Evolutionary conservation across 2,888 invertebrate species (phyloP).

Genomic region (Lithophane leautieri): DNA sequence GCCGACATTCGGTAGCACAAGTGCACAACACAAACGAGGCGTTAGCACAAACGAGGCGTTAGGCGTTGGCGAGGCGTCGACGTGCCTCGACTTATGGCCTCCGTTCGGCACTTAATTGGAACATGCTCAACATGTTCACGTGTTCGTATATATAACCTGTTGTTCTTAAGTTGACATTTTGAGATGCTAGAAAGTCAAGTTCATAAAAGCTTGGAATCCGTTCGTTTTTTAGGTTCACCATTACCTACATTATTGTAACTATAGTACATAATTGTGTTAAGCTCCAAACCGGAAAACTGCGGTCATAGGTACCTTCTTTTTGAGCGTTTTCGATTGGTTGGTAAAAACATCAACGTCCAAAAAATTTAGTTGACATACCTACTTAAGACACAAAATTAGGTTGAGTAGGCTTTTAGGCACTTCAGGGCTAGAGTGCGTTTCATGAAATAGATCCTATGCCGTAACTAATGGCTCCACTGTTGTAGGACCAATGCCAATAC

Average conservation of each 20-base stretch:
- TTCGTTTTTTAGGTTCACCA: background rate
- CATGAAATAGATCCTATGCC: too few relatives aligned
- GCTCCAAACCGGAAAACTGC: background rate
- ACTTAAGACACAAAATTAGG: too few relatives aligned
- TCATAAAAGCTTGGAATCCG: too few relatives aligned
- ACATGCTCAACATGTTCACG: conserved; percentile 52
- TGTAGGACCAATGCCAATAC: too few relatives aligned
- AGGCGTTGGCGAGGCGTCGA: conserved; percentile 40
- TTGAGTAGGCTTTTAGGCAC: too few relatives aligned
- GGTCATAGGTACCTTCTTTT: background rate
- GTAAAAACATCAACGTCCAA: background rate
- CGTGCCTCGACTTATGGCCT: conserved; percentile 53
- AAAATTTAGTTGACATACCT: background rate
- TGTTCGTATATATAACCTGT: conserved; percentile 26
- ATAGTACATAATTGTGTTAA: background rate
- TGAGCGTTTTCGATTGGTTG: too few relatives aligned
- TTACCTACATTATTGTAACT: background rate
- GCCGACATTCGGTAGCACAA: conserved; percentile 57
- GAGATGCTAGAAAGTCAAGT: background rate
- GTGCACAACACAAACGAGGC: conserved; percentile 43
- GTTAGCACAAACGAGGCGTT: conserved; percentile 39
- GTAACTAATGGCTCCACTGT: too few relatives aligned
- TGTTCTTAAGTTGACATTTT: conserved; percentile 23
- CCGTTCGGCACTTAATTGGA: conserved; percentile 55
- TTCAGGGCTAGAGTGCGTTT: too few relatives aligned